Percentiles rank a stretch among this genome's conserved stretches.
These are phyloP conservation scores for Jaculus jaculus DNA, from an alignment of 2,113 vertebrate species.

Conservation along the genomic window DNA sequence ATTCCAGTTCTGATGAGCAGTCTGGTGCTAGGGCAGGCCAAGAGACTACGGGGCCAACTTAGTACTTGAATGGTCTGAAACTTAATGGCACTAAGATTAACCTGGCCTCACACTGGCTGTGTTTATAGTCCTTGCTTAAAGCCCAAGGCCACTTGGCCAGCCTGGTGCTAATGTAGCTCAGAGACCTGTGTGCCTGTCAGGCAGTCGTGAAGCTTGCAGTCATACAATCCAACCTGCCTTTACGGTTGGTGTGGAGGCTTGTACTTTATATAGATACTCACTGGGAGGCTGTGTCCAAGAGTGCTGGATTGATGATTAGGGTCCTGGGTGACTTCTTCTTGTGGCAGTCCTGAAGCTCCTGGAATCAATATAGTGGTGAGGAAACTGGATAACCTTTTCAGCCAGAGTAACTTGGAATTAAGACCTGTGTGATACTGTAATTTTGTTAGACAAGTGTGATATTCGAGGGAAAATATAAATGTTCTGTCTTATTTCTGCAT, in stretches of 20 bases:
- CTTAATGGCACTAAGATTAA: background rate
- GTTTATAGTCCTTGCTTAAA: background rate
- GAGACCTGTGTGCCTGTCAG: background rate
- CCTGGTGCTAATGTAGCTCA: background rate
- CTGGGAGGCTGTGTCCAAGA: too few species aligned
- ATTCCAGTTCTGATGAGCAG: background rate
- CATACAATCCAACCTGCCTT: background rate
- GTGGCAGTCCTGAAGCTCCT: background rate
- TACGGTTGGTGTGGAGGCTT: too few species aligned
- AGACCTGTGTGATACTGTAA: too few species aligned
- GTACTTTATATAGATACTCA: background rate
- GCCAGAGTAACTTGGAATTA: rapidly evolving
- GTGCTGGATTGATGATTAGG: background rate
- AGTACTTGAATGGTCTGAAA: background rate
- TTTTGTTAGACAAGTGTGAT: background rate
- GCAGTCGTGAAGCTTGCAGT: background rate
- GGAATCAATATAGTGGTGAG: background rate
- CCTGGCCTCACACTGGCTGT: background rate
- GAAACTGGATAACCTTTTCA: background rate
- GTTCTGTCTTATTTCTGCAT: background rate
- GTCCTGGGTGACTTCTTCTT: background rate
- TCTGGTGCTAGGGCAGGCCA: background rate
- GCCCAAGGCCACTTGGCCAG: background rate
- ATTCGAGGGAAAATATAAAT: background rate
- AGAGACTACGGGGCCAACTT: background rate